phyloP scores from a whole-genome alignment of 2,888 invertebrate genomes.

The Parnassius mnemosyne region DNA sequence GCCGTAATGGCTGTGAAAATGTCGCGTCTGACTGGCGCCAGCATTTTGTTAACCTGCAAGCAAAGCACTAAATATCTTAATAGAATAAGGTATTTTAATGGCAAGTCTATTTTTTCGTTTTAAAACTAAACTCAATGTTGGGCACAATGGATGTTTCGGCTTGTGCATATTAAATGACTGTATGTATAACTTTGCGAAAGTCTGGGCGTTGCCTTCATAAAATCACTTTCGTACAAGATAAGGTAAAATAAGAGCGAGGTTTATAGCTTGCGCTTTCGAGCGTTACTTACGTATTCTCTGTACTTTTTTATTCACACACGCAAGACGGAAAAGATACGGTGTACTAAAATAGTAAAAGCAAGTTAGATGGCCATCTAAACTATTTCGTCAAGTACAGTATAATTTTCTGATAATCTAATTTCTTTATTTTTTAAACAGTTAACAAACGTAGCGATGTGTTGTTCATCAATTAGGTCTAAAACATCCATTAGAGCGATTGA shows the following conservation, averaged over 20 bases:
- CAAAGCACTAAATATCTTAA: constrained; percentile 22
- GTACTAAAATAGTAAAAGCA: constrained; percentile 40
- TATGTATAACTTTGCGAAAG: neutral
- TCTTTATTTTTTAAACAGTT: too few species aligned
- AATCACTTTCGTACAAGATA: constrained; percentile 1
- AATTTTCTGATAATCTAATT: too few species aligned
- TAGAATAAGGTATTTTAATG: constrained; percentile 11
- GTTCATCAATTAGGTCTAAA: too few species aligned
- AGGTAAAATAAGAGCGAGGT: constrained; percentile 11
- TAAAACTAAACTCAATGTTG: neutral
- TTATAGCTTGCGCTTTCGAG: constrained; percentile 12
- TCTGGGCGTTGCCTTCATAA: neutral
- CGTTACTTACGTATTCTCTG: constrained; percentile 23
- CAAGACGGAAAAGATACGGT: constrained; percentile 21
- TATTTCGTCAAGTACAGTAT: constrained; percentile 15
- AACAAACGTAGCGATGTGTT: too few species aligned
- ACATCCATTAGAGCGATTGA: too few species aligned
- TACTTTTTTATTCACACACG: constrained; percentile 27
- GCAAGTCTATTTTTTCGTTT: constrained; percentile 5
- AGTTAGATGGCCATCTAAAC: constrained; percentile 20
- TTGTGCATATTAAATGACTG: too few species aligned
- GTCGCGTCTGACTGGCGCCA: constrained; percentile 62
- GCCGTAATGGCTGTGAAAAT: constrained; percentile 53
- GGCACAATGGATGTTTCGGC: too few species aligned
- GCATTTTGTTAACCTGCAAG: constrained; percentile 32